Conservation (phyloP, 2,113 vertebrate species). For the Hoplias malabaricus region DNA sequence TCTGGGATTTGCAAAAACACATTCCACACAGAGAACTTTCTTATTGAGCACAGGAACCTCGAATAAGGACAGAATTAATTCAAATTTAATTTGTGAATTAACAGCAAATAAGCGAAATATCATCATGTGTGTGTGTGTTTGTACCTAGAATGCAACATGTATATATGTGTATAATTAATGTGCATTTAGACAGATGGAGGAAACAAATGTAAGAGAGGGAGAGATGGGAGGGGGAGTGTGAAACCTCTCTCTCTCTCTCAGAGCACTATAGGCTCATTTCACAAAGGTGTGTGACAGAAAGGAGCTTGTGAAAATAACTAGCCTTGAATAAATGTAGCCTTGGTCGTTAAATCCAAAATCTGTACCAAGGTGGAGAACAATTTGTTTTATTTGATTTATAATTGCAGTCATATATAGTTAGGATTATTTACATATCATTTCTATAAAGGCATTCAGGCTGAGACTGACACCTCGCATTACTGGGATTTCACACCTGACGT, state of each 20-base stretch:
- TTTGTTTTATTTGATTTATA: too few relatives aligned
- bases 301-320: neutral
- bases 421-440: too few relatives aligned
- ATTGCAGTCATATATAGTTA: too few relatives aligned
- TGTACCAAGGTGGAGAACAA: neutral
- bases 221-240: constrained; percentile 56
- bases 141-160: constrained; percentile 36
- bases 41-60: neutral
- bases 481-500: too few relatives aligned
- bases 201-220: constrained; percentile 39
- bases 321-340: neutral
- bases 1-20: neutral
- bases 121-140: constrained; percentile 50
- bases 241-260: constrained; percentile 71
- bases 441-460: too few relatives aligned
- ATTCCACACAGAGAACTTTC: neutral
- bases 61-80: neutral
- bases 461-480: too few relatives aligned
- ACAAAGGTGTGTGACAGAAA: neutral
- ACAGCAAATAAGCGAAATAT: constrained; percentile 36
- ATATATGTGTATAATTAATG: constrained; percentile 62
- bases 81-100: neutral
- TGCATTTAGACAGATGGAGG: constrained; percentile 54
- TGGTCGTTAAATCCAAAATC: neutral
- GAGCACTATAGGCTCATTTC: neutral